phyloP scores from a whole-genome alignment of 2,797 vertebrate species.

The Enteromius radiatus region DNA sequence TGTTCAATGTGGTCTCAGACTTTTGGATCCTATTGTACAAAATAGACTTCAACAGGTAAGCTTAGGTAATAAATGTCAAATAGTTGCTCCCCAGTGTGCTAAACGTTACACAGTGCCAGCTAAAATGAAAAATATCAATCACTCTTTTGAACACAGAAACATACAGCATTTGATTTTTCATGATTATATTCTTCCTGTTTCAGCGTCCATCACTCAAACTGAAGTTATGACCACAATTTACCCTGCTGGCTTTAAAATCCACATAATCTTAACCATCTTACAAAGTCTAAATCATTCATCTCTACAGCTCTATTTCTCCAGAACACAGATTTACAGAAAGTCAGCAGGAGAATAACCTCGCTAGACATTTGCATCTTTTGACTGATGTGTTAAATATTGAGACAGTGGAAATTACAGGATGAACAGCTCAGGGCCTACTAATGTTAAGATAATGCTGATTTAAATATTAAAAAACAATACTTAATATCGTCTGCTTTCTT shows the following conservation, averaged over 20 bases:
- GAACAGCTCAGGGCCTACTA: neutral
- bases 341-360: neutral
- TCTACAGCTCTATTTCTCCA: neutral
- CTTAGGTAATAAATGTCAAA: neutral
- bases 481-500: neutral
- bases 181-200: slow-evolving; percentile 3
- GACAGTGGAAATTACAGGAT: neutral
- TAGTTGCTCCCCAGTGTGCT: neutral
- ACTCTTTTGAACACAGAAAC: neutral
- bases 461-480: neutral
- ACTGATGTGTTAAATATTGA: neutral
- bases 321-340: neutral
- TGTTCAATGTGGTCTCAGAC: neutral
- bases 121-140: neutral
- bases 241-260: neutral
- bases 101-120: neutral
- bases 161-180: neutral
- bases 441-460: neutral
- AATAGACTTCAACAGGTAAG: neutral
- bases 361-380: neutral
- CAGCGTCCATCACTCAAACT: neutral
- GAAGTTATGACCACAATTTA: neutral
- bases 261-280: neutral
- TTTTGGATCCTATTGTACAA: neutral
- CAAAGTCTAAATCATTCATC: neutral